These are phyloP conservation scores for Melanotaenia maccullochi DNA, from an alignment of 2,797 vertebrate species.

Conservation along the genomic window DNA sequence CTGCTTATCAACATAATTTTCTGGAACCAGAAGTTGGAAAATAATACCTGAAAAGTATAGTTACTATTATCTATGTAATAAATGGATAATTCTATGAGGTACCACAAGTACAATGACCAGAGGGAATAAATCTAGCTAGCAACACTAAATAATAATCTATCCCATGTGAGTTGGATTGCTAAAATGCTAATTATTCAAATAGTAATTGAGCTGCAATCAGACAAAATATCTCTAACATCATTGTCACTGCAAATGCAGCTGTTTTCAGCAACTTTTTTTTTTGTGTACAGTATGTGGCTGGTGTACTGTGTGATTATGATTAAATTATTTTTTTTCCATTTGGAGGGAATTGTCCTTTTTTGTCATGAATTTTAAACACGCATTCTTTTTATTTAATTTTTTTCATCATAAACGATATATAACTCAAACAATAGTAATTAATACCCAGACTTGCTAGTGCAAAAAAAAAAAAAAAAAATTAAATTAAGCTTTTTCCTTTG, in stretches of 20 bases:
- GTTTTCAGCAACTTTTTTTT: not conserved
- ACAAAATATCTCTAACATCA: not conserved
- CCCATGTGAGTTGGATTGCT: not conserved
- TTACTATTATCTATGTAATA: not conserved
- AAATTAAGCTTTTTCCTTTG: not conserved
- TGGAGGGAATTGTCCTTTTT: not conserved
- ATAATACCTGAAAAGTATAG: not conserved
- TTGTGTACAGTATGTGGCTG: not conserved
- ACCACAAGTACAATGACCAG: not conserved
- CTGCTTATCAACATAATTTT: not conserved
- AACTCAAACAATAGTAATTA: not conserved
- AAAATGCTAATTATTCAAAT: not conserved
- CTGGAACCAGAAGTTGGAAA: not conserved
- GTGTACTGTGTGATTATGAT: accelerated
- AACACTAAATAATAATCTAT: slow-evolving; percentile 1
- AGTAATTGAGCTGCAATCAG: not conserved
- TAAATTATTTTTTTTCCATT: not conserved
- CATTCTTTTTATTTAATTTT: too few relatives aligned
- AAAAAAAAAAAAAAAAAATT: not conserved
- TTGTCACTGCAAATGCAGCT: not conserved
- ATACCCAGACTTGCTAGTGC: not conserved
- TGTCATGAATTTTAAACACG: not conserved
- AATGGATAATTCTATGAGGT: not conserved
- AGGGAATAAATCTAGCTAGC: not conserved
- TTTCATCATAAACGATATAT: too few relatives aligned